Percentiles rank a stretch among this genome's conserved stretches.
These are phyloP conservation scores for Luehdorfia chinensis DNA, from an alignment of 1,140 invertebrate genomes.

Conservation along the genomic window DNA sequence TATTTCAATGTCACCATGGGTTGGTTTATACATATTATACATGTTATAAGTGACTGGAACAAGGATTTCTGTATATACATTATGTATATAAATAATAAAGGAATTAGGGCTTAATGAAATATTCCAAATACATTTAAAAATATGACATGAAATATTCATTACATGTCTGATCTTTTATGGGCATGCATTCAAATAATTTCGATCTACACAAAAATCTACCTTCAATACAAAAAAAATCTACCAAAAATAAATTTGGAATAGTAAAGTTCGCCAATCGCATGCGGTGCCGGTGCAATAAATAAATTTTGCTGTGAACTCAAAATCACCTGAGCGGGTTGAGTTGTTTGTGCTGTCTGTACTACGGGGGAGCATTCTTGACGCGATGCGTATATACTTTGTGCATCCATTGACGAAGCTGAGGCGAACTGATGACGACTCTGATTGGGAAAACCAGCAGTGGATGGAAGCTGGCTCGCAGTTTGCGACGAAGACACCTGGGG, in stretches of 20 bases:
- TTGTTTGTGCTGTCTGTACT: conserved; percentile 3
- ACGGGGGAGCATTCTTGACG: conserved; percentile 35
- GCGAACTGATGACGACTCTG: conserved; percentile 26
- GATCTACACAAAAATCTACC: conserved; percentile 9
- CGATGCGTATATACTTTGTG: conserved; percentile 31
- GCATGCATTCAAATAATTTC: conserved; percentile 12
- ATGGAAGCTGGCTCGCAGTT: conserved; percentile 23
- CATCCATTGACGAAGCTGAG: conserved; percentile 28
- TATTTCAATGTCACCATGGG: conserved; percentile 7
- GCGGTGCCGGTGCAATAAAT: conserved; percentile 15
- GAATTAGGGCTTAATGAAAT: neutral
- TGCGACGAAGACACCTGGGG: conserved; percentile 34
- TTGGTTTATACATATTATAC: conserved; percentile 12
- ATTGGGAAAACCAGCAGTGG: conserved; percentile 17
- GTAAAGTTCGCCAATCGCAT: conserved; percentile 10
- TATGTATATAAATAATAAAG: conserved; percentile 3
- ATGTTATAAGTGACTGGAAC: neutral
- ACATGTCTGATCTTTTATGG: conserved; percentile 2
- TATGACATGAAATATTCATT: neutral
- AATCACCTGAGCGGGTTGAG: conserved; percentile 36
- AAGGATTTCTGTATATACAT: neutral
- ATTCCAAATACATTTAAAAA: too few species aligned
- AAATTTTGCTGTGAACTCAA: neutral
- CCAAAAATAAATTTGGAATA: neutral
- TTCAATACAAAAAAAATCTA: conserved; percentile 9